phyloP scores from a whole-genome alignment of 2,888 invertebrate species.

The Icerya purchasi region DNA sequence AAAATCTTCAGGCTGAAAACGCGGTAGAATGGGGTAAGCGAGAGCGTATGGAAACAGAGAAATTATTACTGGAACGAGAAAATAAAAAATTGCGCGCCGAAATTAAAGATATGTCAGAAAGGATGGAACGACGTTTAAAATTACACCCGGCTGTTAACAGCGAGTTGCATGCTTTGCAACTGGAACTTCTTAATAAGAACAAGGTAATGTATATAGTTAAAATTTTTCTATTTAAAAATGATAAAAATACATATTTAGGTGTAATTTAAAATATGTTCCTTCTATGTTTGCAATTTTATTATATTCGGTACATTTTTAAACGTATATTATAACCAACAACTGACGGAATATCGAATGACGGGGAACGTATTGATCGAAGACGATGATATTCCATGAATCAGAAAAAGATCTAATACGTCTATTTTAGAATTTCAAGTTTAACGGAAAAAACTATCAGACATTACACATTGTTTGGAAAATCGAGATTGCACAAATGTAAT shows the following conservation, averaged over 20 bases:
- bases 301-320: too few relatives aligned
- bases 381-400: too few relatives aligned
- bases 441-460: too few relatives aligned
- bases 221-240: not conserved
- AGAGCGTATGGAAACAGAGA: constrained; percentile 75
- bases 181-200: constrained; percentile 40
- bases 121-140: constrained; percentile 38
- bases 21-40: constrained; percentile 83
- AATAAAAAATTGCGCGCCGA: constrained; percentile 59
- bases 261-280: too few relatives aligned
- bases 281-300: too few relatives aligned
- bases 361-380: too few relatives aligned
- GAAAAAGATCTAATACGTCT: too few relatives aligned
- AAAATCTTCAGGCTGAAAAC: constrained; percentile 73
- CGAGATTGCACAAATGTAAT: too few relatives aligned
- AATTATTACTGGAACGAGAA: constrained; percentile 63
- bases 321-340: too few relatives aligned
- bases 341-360: too few relatives aligned
- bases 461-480: too few relatives aligned
- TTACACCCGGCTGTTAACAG: constrained; percentile 42
- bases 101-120: constrained; percentile 45
- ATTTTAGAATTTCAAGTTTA: too few relatives aligned
- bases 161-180: constrained; percentile 40
- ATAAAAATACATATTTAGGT: not conserved
- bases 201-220: constrained; percentile 28